Base-by-base conservation (phyloP, 2,888 invertebrate genomes). In the Zygothrica quintamaculata region DNA sequence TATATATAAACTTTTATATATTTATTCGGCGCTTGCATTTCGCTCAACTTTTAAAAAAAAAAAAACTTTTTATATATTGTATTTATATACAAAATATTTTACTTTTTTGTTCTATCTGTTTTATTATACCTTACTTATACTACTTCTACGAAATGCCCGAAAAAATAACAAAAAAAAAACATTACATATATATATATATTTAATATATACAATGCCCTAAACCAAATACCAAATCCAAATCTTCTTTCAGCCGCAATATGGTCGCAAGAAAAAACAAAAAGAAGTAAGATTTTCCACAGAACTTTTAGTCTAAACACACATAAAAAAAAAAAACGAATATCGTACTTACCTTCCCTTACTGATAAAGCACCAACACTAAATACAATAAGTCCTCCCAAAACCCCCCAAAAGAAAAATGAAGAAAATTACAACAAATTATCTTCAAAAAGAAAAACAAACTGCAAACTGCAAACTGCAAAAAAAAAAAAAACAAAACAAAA, bases 201-300 rank as follows among this genome's bases (percentile, higher is more conserved):
- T 33, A 31, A 58, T 48, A n/a, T n/a, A n/a, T n/a, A 11, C 52
- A 66, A 74, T 61, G 40, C 58, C 82, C 74, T 66, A 76, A 77
- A 79, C 65, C 69, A 80, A 76, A 84, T 42, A 64, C 77, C 77
- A 79, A 79, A 84, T 71, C 78, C 68, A 88, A 90, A 90, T 89
- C 88, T 90, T 90, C 91, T 90, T 91, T 90, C 91, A 91, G 90
- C 90, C 90, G 91, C 90, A 91, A 91, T 96, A 95, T 96, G 96
- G 96, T 95, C 96, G 96, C 95, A 96, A 96, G 96, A 97, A 96
- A 96, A 96, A 96, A 95, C 96, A 96, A 96, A 97, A 97, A 96
- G 96, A 97, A 96, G 97, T 97, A 97, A 97, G 97, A 95, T 93
- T 93, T 74, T 93, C 89, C 68, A 84, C 84, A 84, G 84, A 74